Conservation (phyloP, 2,888 invertebrate genomes). For the Dryocosmus kuriphilus region DNA sequence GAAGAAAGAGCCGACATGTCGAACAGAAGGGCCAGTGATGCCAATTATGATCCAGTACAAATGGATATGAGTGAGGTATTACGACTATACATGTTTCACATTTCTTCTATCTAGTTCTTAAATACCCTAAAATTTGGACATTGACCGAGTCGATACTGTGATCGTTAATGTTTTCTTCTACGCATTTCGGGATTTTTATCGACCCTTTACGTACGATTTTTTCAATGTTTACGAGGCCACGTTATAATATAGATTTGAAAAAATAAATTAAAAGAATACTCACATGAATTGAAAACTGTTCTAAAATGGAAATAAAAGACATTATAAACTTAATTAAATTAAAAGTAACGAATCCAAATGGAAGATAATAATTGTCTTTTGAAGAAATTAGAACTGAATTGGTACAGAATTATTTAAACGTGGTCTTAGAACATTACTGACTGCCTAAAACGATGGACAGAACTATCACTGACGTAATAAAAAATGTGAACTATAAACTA, state of each 20-base stretch:
- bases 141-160: constrained; percentile 59
- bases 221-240: neutral
- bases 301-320: neutral
- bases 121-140: constrained; percentile 46
- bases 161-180: constrained; percentile 38
- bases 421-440: constrained; percentile 43
- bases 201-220: neutral
- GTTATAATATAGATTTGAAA: neutral
- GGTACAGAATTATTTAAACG: constrained; percentile 17
- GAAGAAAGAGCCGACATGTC: constrained; percentile 48
- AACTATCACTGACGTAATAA: constrained; percentile 54
- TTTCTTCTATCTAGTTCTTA: constrained; percentile 4
- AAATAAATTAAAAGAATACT: neutral
- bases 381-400: neutral
- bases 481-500: constrained; percentile 71
- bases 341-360: neutral
- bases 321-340: neutral
- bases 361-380: neutral
- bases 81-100: constrained; percentile 39
- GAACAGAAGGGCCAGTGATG: constrained; percentile 78
- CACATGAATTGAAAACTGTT: neutral
- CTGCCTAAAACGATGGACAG: constrained; percentile 39
- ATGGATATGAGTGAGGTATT: constrained; percentile 89
- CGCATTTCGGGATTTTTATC: constrained; percentile 14
- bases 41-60: constrained; percentile 87